Evolutionary conservation across 2,113 vertebrate genomes (phyloP).

Genomic region (Eubucco bourcierii): DNA sequence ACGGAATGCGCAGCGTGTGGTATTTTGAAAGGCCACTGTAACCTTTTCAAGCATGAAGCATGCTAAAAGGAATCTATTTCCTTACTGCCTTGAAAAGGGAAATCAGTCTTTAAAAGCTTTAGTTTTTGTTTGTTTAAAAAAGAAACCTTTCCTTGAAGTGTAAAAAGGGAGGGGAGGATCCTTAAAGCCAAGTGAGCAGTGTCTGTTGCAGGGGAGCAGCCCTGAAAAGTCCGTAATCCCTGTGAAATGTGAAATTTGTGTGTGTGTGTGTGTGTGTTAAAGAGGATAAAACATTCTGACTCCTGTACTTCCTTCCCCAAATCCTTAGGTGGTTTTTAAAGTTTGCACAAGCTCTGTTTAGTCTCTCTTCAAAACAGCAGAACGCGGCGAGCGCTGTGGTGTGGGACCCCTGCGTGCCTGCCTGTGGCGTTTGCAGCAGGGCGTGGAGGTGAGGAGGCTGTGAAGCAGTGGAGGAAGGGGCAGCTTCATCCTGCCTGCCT

Average conservation of each 20-base stretch:
- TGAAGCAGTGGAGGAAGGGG: background rate
- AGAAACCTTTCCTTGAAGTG: slow-evolving; percentile 52
- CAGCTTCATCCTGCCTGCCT: background rate
- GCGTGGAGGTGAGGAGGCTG: background rate
- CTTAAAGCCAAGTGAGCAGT: slow-evolving; percentile 41
- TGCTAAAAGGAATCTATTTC: slow-evolving; percentile 78
- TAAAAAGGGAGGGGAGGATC: slow-evolving; percentile 46
- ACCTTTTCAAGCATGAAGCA: slow-evolving; percentile 80
- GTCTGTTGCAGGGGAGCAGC: slow-evolving; percentile 42
- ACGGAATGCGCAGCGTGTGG: slow-evolving; percentile 72
- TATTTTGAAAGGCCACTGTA: slow-evolving; percentile 85
- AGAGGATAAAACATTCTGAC: slow-evolving; percentile 17
- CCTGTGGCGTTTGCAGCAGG: rapidly evolving
- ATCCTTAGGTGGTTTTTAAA: slow-evolving; percentile 36
- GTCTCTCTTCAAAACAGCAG: background rate
- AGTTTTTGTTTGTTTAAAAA: slow-evolving; percentile 74
- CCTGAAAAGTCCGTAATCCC: background rate
- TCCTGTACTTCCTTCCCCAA: background rate
- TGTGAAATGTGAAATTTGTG: background rate
- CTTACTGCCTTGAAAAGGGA: slow-evolving; percentile 66
- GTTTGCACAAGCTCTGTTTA: background rate
- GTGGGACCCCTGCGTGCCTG: background rate
- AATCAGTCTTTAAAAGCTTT: slow-evolving; percentile 68
- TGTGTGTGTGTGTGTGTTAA: no score
- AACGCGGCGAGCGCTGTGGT: rapidly evolving